Evolutionary conservation across 1,140 invertebrate species (phyloP), one percentile per base, ranked within the genome.

Genomic region (Neodiprion virginianus): DNA sequence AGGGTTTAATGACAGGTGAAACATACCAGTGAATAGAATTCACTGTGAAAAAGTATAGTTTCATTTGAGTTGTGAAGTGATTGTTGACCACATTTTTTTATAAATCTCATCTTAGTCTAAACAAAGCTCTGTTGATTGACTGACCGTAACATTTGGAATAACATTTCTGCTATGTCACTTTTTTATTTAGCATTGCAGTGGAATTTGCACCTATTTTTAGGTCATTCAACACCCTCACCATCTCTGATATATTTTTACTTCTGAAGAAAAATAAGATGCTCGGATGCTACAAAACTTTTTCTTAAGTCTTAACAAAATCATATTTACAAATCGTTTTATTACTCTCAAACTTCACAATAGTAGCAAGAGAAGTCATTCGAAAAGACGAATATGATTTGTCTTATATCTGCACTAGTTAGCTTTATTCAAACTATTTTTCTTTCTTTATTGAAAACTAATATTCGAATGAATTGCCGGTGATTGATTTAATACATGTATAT

Each of bases 141-240:
- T 40, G 28, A 40, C 28, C 28, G 5, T 40, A 61, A 61, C 53
- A 61, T 14, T 61, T 61, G 53, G 1, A 17, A 61, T 61, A 61
- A 61, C 11, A 61, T 61, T 61, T 2, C 53, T 61, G 28, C 28
- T 40, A 40, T 40, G 28, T 40, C 28, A 40, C 28, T 40, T 40
- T 40, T 40, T 40, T 40, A 40, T 40, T 40, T 40, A 40, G n/a
- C 53, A 12, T 12, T 61, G 53, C 53, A 17, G n/a, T 61, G 53
- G 53, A 61, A 61, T 61, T 61, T 61, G 11, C 53, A 61, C n/a
- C 53, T 61, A 61, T 61, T 61, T 61, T 61, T 61, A 61, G 53
- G n/a, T 61, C 53, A 61, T 61, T 61, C n/a, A 8, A 61, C 53
- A 61, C 53, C 53, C 53, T 12, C 53, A 61, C 11, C 53, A 61